Evolutionary conservation across 2,113 vertebrate genomes (phyloP).

Genomic region (Cathartes aura): DNA sequence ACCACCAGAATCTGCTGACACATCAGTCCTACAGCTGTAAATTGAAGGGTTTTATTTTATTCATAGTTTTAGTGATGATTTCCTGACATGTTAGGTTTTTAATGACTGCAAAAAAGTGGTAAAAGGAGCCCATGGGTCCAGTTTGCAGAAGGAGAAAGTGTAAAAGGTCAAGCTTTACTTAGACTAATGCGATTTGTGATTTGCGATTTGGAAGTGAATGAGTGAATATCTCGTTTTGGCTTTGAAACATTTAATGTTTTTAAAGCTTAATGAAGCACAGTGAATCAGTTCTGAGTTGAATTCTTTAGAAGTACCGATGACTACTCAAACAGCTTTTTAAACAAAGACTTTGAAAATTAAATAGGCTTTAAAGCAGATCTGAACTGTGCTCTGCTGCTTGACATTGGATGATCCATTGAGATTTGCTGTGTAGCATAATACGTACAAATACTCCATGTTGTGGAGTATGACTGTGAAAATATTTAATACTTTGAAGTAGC

Average conservation of each 20-base stretch:
- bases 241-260: not conserved
- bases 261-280: not conserved
- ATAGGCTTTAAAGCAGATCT: not conserved
- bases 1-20: not conserved
- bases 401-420: not conserved
- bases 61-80: not conserved
- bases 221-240: not conserved
- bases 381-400: not conserved
- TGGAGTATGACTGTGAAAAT: slow-evolving; percentile 56
- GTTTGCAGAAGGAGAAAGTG: not conserved
- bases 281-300: not conserved
- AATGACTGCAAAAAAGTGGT: not conserved
- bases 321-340: slow-evolving; percentile 10
- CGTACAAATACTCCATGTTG: not conserved
- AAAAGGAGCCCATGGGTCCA: not conserved
- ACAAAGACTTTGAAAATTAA: not conserved
- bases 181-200: not conserved
- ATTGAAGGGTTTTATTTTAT: not conserved
- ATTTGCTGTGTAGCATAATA: slow-evolving; percentile 9
- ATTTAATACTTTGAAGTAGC: not conserved
- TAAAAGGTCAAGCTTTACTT: not conserved
- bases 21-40: not conserved
- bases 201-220: not conserved
- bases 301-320: not conserved
- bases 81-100: not conserved